phyloP scores from a whole-genome alignment of 2,797 vertebrate species.

The Cheirogaleus major region DNA sequence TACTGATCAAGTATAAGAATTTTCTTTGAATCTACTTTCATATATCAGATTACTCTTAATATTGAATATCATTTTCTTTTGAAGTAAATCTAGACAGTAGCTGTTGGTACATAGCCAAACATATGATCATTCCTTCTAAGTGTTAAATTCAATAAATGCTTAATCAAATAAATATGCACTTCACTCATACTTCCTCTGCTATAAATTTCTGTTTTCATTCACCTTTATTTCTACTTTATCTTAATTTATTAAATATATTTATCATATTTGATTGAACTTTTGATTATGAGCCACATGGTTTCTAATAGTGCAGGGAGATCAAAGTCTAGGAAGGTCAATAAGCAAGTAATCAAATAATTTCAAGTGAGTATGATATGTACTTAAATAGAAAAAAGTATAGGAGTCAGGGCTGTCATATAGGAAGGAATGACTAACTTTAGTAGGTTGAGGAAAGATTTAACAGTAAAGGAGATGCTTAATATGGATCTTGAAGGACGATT shows the following conservation, averaged over 20 bases:
- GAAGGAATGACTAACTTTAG: neutral
- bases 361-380: neutral
- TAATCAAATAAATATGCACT: neutral
- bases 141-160: neutral
- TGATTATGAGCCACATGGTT: neutral
- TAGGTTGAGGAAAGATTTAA: neutral
- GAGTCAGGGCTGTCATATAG: neutral
- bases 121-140: neutral
- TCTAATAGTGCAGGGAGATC: neutral
- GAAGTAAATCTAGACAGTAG: neutral
- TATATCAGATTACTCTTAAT: neutral
- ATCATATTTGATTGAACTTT: neutral
- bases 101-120: neutral
- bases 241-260: neutral
- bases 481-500: neutral
- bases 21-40: neutral
- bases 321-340: neutral
- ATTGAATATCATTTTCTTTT: neutral
- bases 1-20: neutral
- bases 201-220: neutral
- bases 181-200: neutral
- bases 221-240: neutral
- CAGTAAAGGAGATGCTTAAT: neutral
- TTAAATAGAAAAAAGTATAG: neutral
- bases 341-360: neutral